Evolutionary conservation across 2,113 vertebrate species (phyloP).

Genomic region (Hippoglossus stenolepis): DNA sequence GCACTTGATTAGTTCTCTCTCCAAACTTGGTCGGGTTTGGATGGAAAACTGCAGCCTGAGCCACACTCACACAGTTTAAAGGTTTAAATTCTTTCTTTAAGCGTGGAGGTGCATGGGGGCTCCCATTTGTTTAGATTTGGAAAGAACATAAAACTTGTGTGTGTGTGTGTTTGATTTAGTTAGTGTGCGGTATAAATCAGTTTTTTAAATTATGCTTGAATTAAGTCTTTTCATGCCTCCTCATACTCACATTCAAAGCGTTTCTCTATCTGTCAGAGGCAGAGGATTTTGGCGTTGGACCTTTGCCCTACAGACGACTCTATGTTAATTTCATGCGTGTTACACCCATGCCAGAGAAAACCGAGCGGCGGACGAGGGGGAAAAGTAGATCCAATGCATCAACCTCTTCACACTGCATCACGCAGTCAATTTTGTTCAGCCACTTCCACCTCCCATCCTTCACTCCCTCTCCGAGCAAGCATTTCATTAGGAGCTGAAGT

Average conservation of each 20-base stretch:
- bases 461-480: constrained; percentile 32
- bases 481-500: constrained; percentile 48
- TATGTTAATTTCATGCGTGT: constrained; percentile 44
- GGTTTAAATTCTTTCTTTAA: too few relatives aligned
- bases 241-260: neutral
- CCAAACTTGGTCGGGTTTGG: too few relatives aligned
- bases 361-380: neutral
- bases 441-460: constrained; percentile 28
- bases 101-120: too few relatives aligned
- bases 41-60: too few relatives aligned
- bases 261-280: constrained; percentile 32
- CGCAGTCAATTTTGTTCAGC: constrained; percentile 41
- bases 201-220: neutral
- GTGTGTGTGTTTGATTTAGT: neutral
- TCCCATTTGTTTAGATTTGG: neutral
- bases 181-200: too few relatives aligned
- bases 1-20: too few relatives aligned
- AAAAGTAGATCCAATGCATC: constrained; percentile 37
- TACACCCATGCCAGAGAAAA: constrained; percentile 22
- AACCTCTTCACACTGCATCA: constrained; percentile 21
- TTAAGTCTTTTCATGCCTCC: neutral
- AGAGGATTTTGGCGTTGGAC: constrained; percentile 25
- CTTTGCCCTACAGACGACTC: constrained; percentile 17
- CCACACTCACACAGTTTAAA: too few relatives aligned
- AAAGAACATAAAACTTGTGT: neutral